Conservation (phyloP, 1,140 invertebrate species). For the Drosophila nigromelanica region DNA sequence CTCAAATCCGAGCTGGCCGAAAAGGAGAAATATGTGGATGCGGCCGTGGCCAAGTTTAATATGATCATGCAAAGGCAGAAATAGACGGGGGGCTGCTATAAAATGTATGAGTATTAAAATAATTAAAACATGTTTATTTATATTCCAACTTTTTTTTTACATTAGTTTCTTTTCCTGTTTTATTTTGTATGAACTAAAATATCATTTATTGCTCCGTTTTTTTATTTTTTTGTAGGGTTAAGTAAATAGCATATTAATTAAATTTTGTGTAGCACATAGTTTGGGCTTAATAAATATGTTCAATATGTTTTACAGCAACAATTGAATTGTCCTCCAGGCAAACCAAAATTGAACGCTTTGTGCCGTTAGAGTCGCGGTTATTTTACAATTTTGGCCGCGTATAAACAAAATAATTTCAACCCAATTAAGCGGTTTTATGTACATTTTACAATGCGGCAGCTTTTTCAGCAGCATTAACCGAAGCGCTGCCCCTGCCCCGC, state of each 20-base stretch:
- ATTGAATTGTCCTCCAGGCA: slow-evolving; percentile 22
- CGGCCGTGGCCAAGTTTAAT: slow-evolving; percentile 64
- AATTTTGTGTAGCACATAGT: neutral
- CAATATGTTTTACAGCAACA: neutral
- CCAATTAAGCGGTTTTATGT: slow-evolving; percentile 68
- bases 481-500: slow-evolving; percentile 11
- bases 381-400: slow-evolving; percentile 37
- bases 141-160: neutral
- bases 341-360: slow-evolving; percentile 41
- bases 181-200: neutral
- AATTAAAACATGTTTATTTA: neutral
- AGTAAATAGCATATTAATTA: neutral
- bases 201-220: too few species aligned
- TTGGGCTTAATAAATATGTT: slow-evolving; percentile 2
- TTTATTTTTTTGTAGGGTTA: too few species aligned
- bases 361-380: slow-evolving; percentile 43
- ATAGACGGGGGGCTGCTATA: neutral
- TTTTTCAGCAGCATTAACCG: slow-evolving; percentile 28
- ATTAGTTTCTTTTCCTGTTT: neutral
- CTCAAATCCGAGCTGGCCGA: slow-evolving; percentile 86
- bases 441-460: slow-evolving; percentile 59
- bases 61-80: slow-evolving; percentile 20
- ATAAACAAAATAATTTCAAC: slow-evolving; percentile 71
- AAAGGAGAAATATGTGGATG: slow-evolving; percentile 83
- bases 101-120: neutral